Base-by-base conservation (phyloP, 1,140 invertebrate genomes). In the Drosophila arawakana region DNA sequence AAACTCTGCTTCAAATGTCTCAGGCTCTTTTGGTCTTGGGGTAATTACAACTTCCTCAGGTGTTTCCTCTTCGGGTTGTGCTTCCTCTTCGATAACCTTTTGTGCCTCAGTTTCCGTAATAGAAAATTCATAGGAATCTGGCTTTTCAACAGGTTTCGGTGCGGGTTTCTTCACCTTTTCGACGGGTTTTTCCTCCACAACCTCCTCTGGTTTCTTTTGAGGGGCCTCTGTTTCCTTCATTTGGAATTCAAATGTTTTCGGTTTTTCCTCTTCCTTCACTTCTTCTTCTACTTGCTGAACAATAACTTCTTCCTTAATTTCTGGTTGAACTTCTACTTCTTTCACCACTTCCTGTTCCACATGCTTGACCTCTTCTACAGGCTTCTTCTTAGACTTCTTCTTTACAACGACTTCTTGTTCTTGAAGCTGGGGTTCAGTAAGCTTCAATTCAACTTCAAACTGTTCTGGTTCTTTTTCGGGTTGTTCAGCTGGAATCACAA, bases 301-400 rank as follows among this genome's bases (percentile, higher is more conserved):
- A n/a, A 62, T 54, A 5, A 59, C 52, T 6, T 43, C 3, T 52
- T 44, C 25, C 21, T 76, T 18, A 60, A 70, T 71, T 2, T 63
- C 44, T 7, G 70, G 70, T 49, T 81, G 41, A 6, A 44, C 15
- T 37, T 79, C 74, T 7, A 89, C 89, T 71, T 89, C 77, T n/a
- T 80, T 65, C 30, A 88, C 77, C 54, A 91, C 76, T 58, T 75
- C 61, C 15, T 82, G 50, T 34, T 79, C 61, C 15, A 76, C 71
- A 60, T 86, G 60, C 2, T 68, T 68, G 13, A 78, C 71, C 39
- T 81, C 73, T 54, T 88, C 79, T 0, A 52, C 30, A 49, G 69
- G 59, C 52, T 92, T 91, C 65, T 92, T 91, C 44, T 85, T 92
- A 2, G 84, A 66, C 70, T 92, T 91, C 59, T 93, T 91, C 35